Evolutionary conservation across 2,797 vertebrate genomes (phyloP).

Genomic region (Sphenodon punctatus): DNA sequence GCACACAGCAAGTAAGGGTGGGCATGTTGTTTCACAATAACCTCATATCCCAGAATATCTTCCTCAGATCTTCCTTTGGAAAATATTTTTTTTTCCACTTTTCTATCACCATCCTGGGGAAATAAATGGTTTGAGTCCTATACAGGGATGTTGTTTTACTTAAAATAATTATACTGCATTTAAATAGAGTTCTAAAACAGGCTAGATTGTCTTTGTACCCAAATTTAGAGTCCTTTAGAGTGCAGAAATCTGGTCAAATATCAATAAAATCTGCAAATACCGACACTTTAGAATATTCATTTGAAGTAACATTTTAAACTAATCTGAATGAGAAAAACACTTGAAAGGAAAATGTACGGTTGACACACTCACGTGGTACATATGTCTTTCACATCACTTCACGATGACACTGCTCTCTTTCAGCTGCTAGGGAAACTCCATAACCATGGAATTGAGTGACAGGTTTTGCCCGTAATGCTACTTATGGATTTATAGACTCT

Average conservation of each 20-base stretch:
- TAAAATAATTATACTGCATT: neutral
- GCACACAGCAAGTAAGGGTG: neutral
- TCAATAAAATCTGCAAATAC: neutral
- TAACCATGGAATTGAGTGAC: neutral
- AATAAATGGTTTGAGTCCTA: neutral
- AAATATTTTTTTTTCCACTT: neutral
- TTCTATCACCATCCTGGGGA: neutral
- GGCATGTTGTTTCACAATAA: neutral
- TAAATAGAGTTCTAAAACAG: neutral
- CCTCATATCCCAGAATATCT: neutral
- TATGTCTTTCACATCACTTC: neutral
- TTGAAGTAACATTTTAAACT: neutral
- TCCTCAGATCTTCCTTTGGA: too few species aligned
- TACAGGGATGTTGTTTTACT: neutral
- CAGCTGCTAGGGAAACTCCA: neutral
- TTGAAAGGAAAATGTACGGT: neutral
- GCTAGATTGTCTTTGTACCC: neutral
- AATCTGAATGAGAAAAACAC: neutral
- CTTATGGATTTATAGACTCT: too few species aligned
- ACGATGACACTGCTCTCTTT: neutral
- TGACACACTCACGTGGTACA: too few species aligned
- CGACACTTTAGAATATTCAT: slow-evolving; percentile 1
- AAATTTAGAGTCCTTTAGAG: neutral
- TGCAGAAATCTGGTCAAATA: neutral
- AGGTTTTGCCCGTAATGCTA: neutral